These are phyloP conservation scores for Bombus impatiens DNA, from an alignment of 1,140 invertebrate species.

Conservation along the genomic window DNA sequence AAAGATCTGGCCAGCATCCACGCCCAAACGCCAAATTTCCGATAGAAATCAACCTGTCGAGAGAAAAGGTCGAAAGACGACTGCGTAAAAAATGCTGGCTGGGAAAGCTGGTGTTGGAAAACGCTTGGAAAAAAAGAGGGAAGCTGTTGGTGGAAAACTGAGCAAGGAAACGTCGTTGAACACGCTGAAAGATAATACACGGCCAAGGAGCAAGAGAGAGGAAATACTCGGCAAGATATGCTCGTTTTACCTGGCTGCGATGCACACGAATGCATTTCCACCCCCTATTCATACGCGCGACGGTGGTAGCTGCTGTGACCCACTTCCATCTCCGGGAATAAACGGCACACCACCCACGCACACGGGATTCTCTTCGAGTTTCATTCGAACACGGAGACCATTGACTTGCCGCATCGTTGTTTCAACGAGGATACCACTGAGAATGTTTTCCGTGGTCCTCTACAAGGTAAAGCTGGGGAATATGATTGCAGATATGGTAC, in stretches of 20 bases:
- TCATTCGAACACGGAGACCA: slow-evolving; percentile 16
- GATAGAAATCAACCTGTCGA: not conserved
- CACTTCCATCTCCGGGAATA: slow-evolving; percentile 69
- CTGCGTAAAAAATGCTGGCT: not conserved
- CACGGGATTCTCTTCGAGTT: slow-evolving; percentile 43
- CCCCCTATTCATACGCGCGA: slow-evolving; percentile 66
- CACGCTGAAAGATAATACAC: slow-evolving; percentile 32
- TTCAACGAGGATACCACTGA: not conserved
- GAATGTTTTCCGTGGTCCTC: not conserved
- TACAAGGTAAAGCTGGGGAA: not conserved
- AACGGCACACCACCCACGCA: slow-evolving; percentile 63
- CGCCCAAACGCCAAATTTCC: not conserved
- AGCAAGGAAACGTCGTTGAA: slow-evolving; percentile 1
- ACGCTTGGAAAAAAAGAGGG: not conserved
- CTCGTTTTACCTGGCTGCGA: slow-evolving; percentile 22
- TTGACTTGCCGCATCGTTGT: slow-evolving; percentile 32
- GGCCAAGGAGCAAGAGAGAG: not conserved
- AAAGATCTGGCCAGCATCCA: not conserved
- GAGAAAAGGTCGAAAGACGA: not conserved
- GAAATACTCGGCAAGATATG: not conserved
- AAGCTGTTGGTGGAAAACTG: not conserved
- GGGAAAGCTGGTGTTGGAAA: not conserved
- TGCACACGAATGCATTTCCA: slow-evolving; percentile 59
- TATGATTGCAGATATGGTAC: not conserved
- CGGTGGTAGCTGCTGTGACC: slow-evolving; percentile 63